A percentile compares a stretch with the other conserved stretches of the same genome.
Conservation (phyloP, 2,113 vertebrate genomes). For the Campylomormyrus numenius region DNA sequence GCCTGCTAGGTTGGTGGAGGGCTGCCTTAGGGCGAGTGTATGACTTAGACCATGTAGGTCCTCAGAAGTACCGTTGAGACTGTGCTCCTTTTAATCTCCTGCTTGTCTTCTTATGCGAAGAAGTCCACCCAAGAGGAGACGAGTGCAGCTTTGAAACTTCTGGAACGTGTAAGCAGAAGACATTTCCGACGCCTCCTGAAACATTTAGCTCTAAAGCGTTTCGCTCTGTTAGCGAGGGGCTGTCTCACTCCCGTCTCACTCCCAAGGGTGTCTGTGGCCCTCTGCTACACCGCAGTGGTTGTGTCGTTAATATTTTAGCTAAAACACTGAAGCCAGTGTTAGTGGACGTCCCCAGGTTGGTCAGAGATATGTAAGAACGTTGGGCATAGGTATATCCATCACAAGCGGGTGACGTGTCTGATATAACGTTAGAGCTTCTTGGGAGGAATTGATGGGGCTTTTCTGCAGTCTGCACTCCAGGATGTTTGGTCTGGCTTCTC, state of each 20-base stretch:
- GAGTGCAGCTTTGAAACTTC: conserved; percentile 58
- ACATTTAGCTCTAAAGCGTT: conserved; percentile 11
- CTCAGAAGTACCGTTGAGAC: conserved; percentile 5
- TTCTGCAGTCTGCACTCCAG: background rate
- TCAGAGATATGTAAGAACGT: background rate
- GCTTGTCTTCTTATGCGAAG: conserved; percentile 59
- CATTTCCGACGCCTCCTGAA: conserved; percentile 31
- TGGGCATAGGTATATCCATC: background rate
- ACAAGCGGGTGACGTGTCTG: background rate
- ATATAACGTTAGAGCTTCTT: background rate
- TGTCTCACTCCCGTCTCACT: background rate
- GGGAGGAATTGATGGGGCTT: background rate
- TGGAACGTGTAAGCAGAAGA: conserved; percentile 61
- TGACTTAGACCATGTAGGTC: background rate
- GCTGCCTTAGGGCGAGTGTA: background rate
- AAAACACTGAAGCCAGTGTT: background rate
- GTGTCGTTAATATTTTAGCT: background rate
- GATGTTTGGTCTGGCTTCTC: background rate
- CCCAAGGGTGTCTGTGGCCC: conserved; percentile 3
- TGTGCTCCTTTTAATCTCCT: conserved; percentile 47
- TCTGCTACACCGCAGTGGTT: background rate
- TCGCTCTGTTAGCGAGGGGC: background rate
- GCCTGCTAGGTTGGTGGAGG: conserved; percentile 18
- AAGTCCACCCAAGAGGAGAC: conserved; percentile 52
- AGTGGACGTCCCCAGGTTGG: background rate